Evolutionary conservation across 2,113 vertebrate species (phyloP), one percentile per base, ranked within the genome.

Genomic region (Ophthalmolycus amberensis): DNA sequence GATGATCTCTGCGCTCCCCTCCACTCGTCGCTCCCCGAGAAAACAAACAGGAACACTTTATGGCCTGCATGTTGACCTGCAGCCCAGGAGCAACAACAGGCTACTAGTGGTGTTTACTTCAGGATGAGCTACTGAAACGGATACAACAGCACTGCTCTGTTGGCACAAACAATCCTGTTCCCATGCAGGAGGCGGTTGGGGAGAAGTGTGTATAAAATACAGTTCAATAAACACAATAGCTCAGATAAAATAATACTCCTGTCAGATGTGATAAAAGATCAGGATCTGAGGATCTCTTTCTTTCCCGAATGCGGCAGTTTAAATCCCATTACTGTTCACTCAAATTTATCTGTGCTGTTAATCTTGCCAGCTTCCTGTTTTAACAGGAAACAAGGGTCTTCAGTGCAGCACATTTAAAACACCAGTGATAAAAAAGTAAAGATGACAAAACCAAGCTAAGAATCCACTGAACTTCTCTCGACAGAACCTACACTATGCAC

Each of bases 1-100:
- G 85, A 93, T 94, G 92, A 93, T 90, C 90, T 83, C 87, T 74
- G 29, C 22, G 15, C 85, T 84, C 87, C 70, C 85, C 79, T 87
- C 52, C 72, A 38, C 81, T 82, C 69, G 9, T 88, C 88, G 83
- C 86, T 90, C 84, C 84, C 76, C 63, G 16, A 60, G 64, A 90
- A 92, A 85, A 88, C 85, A 89, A 93, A 90, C 89, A 91, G 76
- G 72, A 90, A 79, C 70, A 87, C 60, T 90, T 91, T 87, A 92
- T 80, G 83, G 77, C 76, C 80, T 78, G 77, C 69, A 79, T 90
- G 87, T 90, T 92, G 90, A 90, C 86, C 86, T 77, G 79, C 77
- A 83, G 87, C 74, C 79, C 79, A 77, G 66, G 71, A 25, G 80
- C 58, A 85, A 79, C 85, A 86, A 82, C 81, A 70, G 69, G 77